Evolutionary conservation across 2,797 vertebrate genomes (phyloP).

Genomic region (Gobio occitaniae): DNA sequence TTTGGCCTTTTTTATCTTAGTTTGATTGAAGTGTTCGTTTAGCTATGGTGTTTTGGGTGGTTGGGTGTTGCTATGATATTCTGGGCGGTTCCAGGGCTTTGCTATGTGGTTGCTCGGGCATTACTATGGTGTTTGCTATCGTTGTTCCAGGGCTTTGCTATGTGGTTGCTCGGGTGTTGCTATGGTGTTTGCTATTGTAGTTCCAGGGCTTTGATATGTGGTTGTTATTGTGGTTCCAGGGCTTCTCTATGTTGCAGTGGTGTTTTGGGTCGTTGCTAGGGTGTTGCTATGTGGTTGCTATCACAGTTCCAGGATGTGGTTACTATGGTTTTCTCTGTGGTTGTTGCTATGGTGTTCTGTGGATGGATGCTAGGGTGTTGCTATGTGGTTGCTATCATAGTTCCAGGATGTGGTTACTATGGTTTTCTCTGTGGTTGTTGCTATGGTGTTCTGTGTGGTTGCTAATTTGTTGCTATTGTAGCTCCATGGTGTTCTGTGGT

Average conservation of each 20-base stretch:
- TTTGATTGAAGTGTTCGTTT: not conserved
- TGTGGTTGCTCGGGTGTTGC: not conserved
- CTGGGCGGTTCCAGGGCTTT: not conserved
- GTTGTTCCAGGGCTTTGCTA: no score
- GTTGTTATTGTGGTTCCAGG: not conserved
- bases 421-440: not conserved
- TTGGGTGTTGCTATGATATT: not conserved
- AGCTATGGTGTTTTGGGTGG: not conserved
- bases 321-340: not conserved
- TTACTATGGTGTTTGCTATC: not conserved
- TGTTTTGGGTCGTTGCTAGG: no score
- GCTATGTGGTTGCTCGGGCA: not conserved
- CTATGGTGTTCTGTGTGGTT: no score
- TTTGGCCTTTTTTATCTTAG: not conserved
- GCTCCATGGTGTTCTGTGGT: not conserved
- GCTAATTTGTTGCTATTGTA: no score
- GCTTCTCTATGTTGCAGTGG: no score
- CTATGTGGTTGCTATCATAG: no score
- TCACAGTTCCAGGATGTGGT: not conserved
- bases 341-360: not conserved
- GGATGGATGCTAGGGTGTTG: no score
- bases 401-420: no score
- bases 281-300: no score
- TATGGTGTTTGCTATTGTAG: not conserved
- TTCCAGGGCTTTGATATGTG: no score